Evolutionary conservation across 64 coral and sea anemone species (phyloP).

Genomic region (Orbicella faveolata): DNA sequence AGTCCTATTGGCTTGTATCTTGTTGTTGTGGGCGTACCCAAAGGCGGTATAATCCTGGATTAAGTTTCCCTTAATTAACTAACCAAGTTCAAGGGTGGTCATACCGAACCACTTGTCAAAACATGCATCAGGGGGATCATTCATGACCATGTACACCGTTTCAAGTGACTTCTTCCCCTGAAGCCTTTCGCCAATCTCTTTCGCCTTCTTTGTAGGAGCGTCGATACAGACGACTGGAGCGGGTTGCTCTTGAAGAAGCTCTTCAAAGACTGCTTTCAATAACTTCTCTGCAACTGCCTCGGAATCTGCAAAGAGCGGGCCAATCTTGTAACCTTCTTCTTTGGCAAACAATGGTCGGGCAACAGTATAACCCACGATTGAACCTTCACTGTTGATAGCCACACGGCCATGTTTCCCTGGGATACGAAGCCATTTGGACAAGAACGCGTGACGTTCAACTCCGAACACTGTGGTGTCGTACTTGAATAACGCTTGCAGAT

Average conservation of each 20-base stretch:
- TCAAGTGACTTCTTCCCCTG: background rate
- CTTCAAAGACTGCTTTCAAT: slow-evolving; percentile 30
- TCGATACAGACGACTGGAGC: background rate
- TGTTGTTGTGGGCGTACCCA: too few relatives aligned
- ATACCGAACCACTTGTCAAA: slow-evolving; percentile 39
- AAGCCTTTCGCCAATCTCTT: background rate
- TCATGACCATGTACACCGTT: background rate
- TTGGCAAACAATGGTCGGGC: slow-evolving; percentile 16
- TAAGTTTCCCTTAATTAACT: background rate
- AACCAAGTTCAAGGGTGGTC: slow-evolving; percentile 23
- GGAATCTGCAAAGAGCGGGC: slow-evolving; percentile 35
- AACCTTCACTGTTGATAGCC: slow-evolving; percentile 1
- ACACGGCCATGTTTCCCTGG: slow-evolving; percentile 24
- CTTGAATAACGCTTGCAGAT: background rate
- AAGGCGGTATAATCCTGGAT: too few relatives aligned
- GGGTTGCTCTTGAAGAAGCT: slow-evolving; percentile 6
- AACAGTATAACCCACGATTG: slow-evolving; percentile 42
- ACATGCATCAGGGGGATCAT: slow-evolving; percentile 5
- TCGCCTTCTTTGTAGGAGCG: background rate
- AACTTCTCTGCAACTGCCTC: slow-evolving; percentile 28
- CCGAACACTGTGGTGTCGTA: slow-evolving; percentile 48
- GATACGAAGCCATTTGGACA: slow-evolving; percentile 11
- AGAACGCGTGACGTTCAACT: slow-evolving; percentile 24
- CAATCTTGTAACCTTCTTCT: slow-evolving; percentile 43
- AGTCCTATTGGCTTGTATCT: too few relatives aligned